Conservation (phyloP, 2,888 invertebrate species). For the Seira sanloemensis region DNA sequence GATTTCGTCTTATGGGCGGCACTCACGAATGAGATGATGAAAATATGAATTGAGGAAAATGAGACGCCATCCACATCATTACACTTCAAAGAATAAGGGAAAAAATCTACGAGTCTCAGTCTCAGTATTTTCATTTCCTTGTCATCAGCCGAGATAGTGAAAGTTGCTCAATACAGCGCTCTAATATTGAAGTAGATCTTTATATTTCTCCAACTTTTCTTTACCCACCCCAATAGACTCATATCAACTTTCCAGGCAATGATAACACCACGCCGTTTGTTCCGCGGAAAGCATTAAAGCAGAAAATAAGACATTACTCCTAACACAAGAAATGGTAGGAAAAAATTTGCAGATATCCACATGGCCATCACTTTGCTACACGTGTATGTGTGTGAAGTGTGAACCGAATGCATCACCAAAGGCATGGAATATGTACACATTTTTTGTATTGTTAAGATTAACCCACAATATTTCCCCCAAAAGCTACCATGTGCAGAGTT, state of each 20-base stretch:
- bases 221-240: neutral
- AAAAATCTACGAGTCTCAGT: too few species aligned
- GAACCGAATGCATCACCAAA: neutral
- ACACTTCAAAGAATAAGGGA: slow-evolving; percentile 44
- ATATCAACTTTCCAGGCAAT: neutral
- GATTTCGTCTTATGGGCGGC: neutral
- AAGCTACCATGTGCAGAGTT: neutral
- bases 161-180: too few species aligned
- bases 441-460: neutral
- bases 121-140: slow-evolving; percentile 18
- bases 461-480: neutral
- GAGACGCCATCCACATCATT: slow-evolving; percentile 50
- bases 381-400: too few species aligned
- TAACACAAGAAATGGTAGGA: neutral
- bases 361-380: neutral
- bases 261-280: neutral
- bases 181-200: neutral
- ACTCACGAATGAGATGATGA: neutral
- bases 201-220: neutral
- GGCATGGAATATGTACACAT: too few species aligned
- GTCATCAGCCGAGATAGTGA: slow-evolving; percentile 34
- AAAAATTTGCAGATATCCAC: neutral
- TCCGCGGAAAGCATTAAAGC: neutral
- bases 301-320: neutral
- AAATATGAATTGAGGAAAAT: slow-evolving; percentile 24